phyloP scores from a whole-genome alignment of 2,797 vertebrate species.

The Sciaenops ocellatus region DNA sequence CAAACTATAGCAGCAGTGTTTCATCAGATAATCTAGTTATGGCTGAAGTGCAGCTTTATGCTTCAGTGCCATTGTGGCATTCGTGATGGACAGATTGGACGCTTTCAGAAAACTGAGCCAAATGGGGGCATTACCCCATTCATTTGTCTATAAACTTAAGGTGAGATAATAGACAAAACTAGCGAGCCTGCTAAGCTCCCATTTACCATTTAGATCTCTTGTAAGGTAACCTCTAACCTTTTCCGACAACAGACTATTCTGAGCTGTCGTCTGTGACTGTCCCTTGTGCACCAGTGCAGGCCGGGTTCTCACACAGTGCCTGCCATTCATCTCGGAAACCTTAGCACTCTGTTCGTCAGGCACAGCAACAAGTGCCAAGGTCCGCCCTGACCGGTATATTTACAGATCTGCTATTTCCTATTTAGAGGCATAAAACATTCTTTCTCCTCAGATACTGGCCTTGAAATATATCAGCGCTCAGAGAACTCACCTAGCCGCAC shows the following conservation, averaged over 20 bases:
- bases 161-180: slow-evolving; percentile 52
- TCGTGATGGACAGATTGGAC: slow-evolving; percentile 54
- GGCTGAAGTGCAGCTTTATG: slow-evolving; percentile 48
- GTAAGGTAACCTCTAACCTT: slow-evolving; percentile 66
- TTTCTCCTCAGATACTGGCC: slow-evolving; percentile 63
- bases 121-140: slow-evolving; percentile 19
- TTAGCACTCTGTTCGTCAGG: slow-evolving; percentile 63
- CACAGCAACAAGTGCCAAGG: slow-evolving; percentile 72
- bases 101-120: slow-evolving; percentile 28
- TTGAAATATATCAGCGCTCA: slow-evolving; percentile 49
- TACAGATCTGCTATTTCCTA: slow-evolving; percentile 67
- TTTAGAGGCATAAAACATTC: slow-evolving; percentile 65
- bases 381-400: slow-evolving; percentile 64
- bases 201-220: slow-evolving; percentile 45
- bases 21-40: slow-evolving; percentile 58
- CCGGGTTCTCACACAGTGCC: slow-evolving; percentile 68
- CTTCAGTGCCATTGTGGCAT: slow-evolving; percentile 51
- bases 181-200: slow-evolving; percentile 23
- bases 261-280: slow-evolving; percentile 56
- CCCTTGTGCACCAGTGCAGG: slow-evolving; percentile 52
- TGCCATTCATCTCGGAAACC: slow-evolving; percentile 78
- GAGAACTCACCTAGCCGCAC: slow-evolving; percentile 6
- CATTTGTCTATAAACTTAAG: slow-evolving; percentile 34
- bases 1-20: slow-evolving; percentile 33
- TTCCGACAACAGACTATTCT: slow-evolving; percentile 74